Percentiles rank a stretch among this genome's conserved stretches.
Conservation (phyloP, 2,888 invertebrate genomes). For the Ischnura elegans region DNA sequence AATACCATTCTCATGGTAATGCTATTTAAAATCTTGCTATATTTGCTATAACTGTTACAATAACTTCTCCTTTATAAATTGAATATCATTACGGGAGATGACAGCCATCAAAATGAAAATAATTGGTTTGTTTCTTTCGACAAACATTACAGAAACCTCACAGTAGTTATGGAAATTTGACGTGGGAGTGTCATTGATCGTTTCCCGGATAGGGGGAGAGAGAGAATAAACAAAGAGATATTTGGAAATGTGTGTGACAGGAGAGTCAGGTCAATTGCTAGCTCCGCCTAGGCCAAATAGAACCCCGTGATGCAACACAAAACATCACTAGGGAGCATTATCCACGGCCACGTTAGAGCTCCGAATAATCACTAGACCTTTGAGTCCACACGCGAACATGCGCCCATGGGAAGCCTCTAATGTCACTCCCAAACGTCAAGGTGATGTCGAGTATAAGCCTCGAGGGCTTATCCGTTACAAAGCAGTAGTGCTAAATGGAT, state of each 20-base stretch:
- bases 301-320: background rate
- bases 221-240: background rate
- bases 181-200: no score
- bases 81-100: no score
- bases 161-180: no score
- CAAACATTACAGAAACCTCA: no score
- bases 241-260: background rate
- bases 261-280: background rate
- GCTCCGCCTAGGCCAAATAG: background rate
- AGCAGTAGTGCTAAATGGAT: background rate
- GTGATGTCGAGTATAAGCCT: background rate
- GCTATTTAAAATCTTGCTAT: no score
- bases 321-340: background rate
- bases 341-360: background rate
- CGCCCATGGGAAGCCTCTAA: background rate
- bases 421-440: background rate
- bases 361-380: background rate
- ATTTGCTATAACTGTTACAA: no score
- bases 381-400: background rate
- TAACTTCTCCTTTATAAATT: no score
- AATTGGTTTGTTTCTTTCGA: no score
- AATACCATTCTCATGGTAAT: no score
- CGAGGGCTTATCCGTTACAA: background rate
- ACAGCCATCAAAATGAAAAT: no score
- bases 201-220: background rate